These are phyloP conservation scores for Sinodicranocentrus sp. DNA, from an alignment of 2,888 invertebrate genomes.

Conservation along the genomic window DNA sequence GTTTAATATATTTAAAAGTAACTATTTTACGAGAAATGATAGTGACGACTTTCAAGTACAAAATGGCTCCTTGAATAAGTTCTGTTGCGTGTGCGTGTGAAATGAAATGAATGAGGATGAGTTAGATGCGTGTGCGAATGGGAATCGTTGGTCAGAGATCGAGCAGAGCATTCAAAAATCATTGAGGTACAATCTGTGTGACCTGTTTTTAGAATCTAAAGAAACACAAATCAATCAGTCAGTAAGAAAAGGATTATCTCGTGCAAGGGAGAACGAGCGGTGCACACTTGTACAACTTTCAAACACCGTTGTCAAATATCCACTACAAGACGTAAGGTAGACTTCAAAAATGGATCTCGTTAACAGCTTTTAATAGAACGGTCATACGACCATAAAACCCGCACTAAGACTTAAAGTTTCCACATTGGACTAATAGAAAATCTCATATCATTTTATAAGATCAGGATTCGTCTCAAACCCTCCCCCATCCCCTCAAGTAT, in stretches of 20 bases:
- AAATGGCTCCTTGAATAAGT: conserved; percentile 49
- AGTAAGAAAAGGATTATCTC: background rate
- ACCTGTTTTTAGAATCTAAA: conserved; percentile 56
- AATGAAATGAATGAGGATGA: conserved; percentile 3
- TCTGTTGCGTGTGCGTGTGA: background rate
- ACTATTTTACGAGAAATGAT: conserved; percentile 20
- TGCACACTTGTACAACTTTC: too few relatives aligned
- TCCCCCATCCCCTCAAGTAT: too few relatives aligned
- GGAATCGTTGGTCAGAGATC: background rate
- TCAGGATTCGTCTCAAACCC: too few relatives aligned
- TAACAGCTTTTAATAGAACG: too few relatives aligned
- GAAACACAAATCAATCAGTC: conserved; percentile 28
- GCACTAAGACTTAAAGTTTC: too few relatives aligned
- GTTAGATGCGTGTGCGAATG: conserved; percentile 8
- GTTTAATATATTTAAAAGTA: background rate
- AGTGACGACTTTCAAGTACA: conserved; percentile 67
- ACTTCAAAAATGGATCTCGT: conserved; percentile 45
- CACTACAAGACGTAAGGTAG: background rate
- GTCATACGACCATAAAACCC: too few relatives aligned
- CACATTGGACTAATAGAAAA: too few relatives aligned
- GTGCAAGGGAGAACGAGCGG: background rate
- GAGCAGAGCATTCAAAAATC: background rate
- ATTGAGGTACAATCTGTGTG: conserved; percentile 48
- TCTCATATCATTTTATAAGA: too few relatives aligned
- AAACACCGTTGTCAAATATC: conserved; percentile 49